Evolutionary conservation across 2,113 vertebrate genomes (phyloP).

Genomic region (Herpailurus yagouaroundi): DNA sequence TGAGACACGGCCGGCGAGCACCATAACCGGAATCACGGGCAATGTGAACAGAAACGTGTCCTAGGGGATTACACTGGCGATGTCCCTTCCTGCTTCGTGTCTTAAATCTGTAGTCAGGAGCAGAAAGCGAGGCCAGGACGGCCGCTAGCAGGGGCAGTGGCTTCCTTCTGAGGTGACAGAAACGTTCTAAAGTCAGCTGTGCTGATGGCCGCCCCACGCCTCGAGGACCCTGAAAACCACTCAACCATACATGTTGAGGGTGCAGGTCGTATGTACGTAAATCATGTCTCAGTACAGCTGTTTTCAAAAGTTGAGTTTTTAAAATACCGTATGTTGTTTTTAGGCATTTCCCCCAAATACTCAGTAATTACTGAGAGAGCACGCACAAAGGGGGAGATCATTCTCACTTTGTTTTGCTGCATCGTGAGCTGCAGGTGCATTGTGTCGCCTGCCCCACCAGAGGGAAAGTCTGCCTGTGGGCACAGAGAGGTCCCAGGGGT

Average conservation of each 20-base stretch:
- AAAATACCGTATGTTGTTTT: background rate
- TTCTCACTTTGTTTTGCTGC: background rate
- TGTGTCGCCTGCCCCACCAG: background rate
- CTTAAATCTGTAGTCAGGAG: background rate
- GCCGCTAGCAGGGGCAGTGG: accelerated
- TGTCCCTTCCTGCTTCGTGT: background rate
- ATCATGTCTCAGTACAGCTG: background rate
- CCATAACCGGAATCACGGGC: accelerated
- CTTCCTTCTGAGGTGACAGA: background rate
- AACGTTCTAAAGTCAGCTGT: background rate
- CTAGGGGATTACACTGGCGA: accelerated
- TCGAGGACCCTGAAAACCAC: no score
- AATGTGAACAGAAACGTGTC: accelerated
- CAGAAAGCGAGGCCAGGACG: no score
- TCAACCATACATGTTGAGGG: background rate
- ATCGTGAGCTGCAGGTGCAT: background rate
- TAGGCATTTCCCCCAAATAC: background rate
- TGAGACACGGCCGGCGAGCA: background rate
- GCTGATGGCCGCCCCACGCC: background rate
- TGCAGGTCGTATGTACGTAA: no score
- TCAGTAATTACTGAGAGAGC: background rate
- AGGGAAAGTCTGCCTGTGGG: background rate
- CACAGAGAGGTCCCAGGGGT: accelerated
- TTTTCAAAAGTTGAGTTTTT: background rate
- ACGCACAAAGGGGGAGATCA: no score